Conservation (phyloP, 2,797 vertebrate genomes). For the Brachyrhaphis roseni region DNA sequence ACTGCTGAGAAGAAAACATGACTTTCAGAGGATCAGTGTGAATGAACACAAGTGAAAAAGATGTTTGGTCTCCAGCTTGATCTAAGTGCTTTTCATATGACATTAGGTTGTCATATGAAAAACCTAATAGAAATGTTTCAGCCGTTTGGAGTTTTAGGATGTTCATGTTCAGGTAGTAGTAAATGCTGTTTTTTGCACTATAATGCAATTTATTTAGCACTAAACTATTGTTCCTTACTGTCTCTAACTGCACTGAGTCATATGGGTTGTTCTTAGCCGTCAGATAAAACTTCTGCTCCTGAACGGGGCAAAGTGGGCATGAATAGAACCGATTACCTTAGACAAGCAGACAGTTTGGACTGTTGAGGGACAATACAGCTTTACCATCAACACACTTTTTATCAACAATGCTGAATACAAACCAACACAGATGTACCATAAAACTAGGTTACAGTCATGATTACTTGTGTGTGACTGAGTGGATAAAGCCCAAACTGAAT, state of each 20-base stretch:
- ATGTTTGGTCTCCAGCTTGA: slow-evolving; percentile 32
- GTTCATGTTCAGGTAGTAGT: slow-evolving; percentile 9
- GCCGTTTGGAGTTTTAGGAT: too few species aligned
- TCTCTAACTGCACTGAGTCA: slow-evolving; percentile 29
- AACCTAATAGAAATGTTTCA: too few species aligned
- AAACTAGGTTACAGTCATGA: not conserved
- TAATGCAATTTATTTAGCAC: slow-evolving; percentile 18
- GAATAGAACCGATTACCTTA: not conserved
- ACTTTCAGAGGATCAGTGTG: slow-evolving; percentile 37
- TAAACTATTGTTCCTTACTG: slow-evolving; percentile 28
- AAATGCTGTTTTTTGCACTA: not conserved
- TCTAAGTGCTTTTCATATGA: not conserved
- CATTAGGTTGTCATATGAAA: slow-evolving; percentile 3
- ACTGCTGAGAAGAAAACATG: slow-evolving; percentile 36
- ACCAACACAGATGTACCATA: not conserved
- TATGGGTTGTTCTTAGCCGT: slow-evolving; percentile 3
- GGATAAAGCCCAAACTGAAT: not conserved
- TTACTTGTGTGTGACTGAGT: not conserved
- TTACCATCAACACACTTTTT: not conserved
- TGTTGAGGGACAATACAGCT: not conserved
- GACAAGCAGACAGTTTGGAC: not conserved
- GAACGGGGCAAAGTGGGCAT: not conserved
- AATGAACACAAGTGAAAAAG: slow-evolving; percentile 33
- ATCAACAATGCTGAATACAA: not conserved
- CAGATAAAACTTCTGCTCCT: not conserved